phyloP scores from a whole-genome alignment of 2,113 vertebrate species.

The Rhabdornis inornatus region DNA sequence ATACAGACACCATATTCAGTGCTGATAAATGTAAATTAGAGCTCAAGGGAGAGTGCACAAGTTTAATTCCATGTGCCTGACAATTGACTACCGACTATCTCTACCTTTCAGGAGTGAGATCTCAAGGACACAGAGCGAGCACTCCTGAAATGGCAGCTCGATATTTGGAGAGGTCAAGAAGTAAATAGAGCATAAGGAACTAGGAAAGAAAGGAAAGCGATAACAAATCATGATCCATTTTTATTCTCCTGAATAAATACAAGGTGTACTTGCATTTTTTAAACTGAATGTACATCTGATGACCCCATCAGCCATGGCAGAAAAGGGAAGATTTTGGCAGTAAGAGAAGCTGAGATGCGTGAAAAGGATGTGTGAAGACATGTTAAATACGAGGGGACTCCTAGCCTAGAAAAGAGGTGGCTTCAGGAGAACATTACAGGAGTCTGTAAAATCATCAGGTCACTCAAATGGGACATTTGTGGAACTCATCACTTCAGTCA shows the following conservation, averaged over 20 bases:
- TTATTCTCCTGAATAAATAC: not conserved
- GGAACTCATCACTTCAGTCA: not conserved
- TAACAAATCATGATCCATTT: not conserved
- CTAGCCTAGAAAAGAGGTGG: not conserved
- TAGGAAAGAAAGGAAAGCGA: not conserved
- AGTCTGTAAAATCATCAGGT: not conserved
- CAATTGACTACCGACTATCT: not conserved
- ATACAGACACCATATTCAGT: not conserved
- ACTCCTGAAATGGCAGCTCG: not conserved
- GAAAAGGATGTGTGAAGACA: not conserved
- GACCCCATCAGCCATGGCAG: not conserved
- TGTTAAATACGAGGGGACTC: not conserved
- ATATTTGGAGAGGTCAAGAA: not conserved
- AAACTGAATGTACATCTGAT: not conserved
- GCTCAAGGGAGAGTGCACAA: not conserved
- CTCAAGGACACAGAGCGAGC: not conserved
- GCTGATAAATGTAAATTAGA: not conserved
- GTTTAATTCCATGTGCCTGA: not conserved
- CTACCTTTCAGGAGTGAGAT: not conserved
- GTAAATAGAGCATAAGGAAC: not conserved
- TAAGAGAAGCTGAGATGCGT: not conserved
- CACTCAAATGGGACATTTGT: not conserved
- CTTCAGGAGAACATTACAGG: not conserved
- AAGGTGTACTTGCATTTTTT: not conserved
- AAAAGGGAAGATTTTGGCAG: not conserved